These are phyloP conservation scores for Emydoidea blandingii DNA, from an alignment of 2,797 vertebrate species.

Conservation along the genomic window DNA sequence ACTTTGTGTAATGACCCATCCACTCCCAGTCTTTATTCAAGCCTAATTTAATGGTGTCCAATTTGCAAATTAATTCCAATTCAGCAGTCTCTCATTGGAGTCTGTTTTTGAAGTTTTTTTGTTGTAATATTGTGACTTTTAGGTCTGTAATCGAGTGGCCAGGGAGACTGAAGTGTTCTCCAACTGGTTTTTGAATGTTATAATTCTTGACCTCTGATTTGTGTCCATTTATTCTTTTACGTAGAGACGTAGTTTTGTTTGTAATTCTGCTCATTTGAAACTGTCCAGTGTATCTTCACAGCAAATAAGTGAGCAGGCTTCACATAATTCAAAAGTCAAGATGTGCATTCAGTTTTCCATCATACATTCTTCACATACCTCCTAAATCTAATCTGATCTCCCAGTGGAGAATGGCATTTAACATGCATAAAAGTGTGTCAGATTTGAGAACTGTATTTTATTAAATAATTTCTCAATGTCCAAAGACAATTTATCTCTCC, in stretches of 20 bases:
- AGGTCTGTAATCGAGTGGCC: too few species aligned
- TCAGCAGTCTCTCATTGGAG: too few species aligned
- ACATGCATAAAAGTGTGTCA: constrained; percentile 6
- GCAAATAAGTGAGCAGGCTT: background rate
- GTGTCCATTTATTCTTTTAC: too few species aligned
- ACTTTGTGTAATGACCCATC: too few species aligned
- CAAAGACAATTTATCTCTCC: constrained; percentile 19
- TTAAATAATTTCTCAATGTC: constrained; percentile 18
- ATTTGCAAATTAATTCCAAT: too few species aligned
- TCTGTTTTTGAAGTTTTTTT: too few species aligned
- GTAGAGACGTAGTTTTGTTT: background rate
- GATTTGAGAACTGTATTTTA: constrained; percentile 60
- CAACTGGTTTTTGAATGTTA: too few species aligned
- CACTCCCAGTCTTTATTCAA: too few species aligned
- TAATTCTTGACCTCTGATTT: too few species aligned
- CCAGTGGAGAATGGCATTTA: constrained; percentile 61
- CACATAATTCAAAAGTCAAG: constrained; percentile 50
- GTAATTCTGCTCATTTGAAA: background rate
- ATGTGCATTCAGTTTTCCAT: constrained; percentile 61
- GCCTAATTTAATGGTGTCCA: too few species aligned
- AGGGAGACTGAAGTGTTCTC: too few species aligned
- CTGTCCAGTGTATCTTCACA: background rate
- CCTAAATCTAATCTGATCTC: constrained; percentile 63
- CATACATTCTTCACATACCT: constrained; percentile 67
- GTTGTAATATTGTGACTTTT: too few species aligned